These are phyloP conservation scores for Idaea biselata DNA, from an alignment of 2,888 invertebrate species.

Conservation along the genomic window DNA sequence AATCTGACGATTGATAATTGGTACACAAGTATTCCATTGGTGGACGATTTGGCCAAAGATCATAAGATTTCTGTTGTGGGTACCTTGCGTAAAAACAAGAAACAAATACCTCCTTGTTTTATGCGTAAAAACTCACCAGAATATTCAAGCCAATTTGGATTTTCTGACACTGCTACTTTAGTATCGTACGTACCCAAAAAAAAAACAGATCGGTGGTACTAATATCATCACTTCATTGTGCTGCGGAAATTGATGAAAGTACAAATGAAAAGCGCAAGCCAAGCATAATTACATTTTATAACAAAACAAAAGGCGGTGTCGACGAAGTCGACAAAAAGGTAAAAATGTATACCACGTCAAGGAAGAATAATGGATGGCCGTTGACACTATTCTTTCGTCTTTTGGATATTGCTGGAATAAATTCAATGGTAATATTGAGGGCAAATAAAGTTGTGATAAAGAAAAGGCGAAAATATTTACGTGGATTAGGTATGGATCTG, in stretches of 20 bases:
- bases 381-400: conserved; percentile 31
- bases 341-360: conserved; percentile 26
- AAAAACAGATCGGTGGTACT: conserved; percentile 28
- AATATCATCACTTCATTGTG: conserved; percentile 25
- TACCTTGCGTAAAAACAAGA: conserved; percentile 25
- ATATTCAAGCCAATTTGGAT: background rate
- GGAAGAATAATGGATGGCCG: conserved; percentile 38
- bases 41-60: conserved; percentile 26
- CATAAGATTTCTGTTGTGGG: conserved; percentile 28
- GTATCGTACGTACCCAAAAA: conserved; percentile 26
- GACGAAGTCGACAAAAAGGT: conserved; percentile 27
- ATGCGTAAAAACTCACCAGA: background rate
- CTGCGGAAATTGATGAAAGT: conserved; percentile 23
- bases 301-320: conserved; percentile 28
- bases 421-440: conserved; percentile 29
- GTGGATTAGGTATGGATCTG: conserved; percentile 21
- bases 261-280: conserved; percentile 23
- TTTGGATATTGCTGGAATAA: conserved; percentile 36
- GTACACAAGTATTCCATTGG: conserved; percentile 36
- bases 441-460: conserved; percentile 19
- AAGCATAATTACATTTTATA: conserved; percentile 27
- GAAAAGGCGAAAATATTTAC: conserved; percentile 25
- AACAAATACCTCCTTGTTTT: conserved; percentile 23
- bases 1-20: conserved; percentile 26
- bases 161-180: background rate